Evolutionary conservation across 2,113 vertebrate genomes (phyloP).

Genomic region (Rissa tridactyla): DNA sequence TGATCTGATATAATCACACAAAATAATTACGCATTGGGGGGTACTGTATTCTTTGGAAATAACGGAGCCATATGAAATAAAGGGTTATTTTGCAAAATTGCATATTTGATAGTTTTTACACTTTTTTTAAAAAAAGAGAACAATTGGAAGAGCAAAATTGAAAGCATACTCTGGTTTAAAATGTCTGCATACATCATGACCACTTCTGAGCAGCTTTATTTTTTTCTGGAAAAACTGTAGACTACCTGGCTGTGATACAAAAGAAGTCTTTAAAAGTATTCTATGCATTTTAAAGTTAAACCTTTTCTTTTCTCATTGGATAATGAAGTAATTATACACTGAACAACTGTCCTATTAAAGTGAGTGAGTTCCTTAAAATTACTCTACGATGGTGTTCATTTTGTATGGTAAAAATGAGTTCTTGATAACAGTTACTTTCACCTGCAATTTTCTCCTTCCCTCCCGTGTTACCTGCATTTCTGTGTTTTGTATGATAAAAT

Average conservation of each 20-base stretch:
- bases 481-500: conserved; percentile 28
- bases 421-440: conserved; percentile 4
- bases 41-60: conserved; percentile 37
- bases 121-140: conserved; percentile 23
- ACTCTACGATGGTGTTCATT: conserved; percentile 30
- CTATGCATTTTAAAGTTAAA: conserved; percentile 58
- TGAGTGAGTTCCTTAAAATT: conserved; percentile 40
- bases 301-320: conserved; percentile 21
- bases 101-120: conserved; percentile 64
- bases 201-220: conserved; percentile 44
- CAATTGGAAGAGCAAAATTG: conserved; percentile 48
- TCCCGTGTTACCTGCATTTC: neutral
- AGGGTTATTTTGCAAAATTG: conserved; percentile 62
- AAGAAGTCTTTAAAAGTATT: neutral
- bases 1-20: neutral
- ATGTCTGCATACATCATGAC: conserved; percentile 3
- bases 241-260: conserved; percentile 34
- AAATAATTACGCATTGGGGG: neutral
- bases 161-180: conserved; percentile 32
- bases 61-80: conserved; percentile 66
- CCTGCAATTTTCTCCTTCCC: neutral
- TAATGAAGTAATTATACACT: conserved; percentile 36
- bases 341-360: conserved; percentile 40
- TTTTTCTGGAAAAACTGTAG: conserved; percentile 52
- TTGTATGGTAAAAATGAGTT: neutral